A percentile compares a stretch with the other conserved stretches of the same genome.
phyloP scores from a whole-genome alignment of 2,113 vertebrate genomes.

The Thymallus thymallus region DNA sequence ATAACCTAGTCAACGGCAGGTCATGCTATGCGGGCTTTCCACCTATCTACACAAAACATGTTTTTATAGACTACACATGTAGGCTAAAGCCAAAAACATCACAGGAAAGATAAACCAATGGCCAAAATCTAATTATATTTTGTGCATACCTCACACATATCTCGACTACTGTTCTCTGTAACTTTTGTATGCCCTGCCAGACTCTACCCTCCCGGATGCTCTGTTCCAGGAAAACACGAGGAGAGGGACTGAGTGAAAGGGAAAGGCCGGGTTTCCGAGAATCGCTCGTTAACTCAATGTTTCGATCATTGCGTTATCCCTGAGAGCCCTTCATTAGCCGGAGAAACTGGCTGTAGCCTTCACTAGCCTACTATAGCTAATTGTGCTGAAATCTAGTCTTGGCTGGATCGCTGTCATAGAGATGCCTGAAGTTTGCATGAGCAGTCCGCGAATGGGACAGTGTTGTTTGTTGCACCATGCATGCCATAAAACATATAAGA shows the following conservation, averaged over 20 bases:
- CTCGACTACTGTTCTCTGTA: conserved; percentile 11
- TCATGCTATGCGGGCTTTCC: background rate
- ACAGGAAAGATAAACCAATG: background rate
- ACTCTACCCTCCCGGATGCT: conserved; percentile 52
- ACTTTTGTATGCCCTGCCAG: conserved; percentile 56
- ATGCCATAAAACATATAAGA: background rate
- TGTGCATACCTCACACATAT: background rate
- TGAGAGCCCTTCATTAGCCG: background rate
- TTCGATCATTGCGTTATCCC: background rate
- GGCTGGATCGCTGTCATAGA: background rate
- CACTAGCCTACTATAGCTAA: too few species aligned
- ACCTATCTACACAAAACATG: background rate
- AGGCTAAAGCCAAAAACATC: background rate
- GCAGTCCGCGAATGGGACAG: background rate
- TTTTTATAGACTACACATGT: too few species aligned
- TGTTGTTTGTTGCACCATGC: background rate
- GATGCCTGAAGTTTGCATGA: background rate
- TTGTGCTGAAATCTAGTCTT: too few species aligned
- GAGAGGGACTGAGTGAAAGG: conserved; percentile 40
- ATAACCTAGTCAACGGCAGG: too few species aligned
- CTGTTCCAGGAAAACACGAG: conserved; percentile 66
- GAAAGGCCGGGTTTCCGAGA: conserved; percentile 42
- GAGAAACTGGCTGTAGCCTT: background rate
- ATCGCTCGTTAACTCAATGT: background rate
- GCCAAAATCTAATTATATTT: background rate